Evolutionary conservation across 2,113 vertebrate species (phyloP), one percentile per base, ranked within the genome.

Genomic region (Laticauda colubrina): DNA sequence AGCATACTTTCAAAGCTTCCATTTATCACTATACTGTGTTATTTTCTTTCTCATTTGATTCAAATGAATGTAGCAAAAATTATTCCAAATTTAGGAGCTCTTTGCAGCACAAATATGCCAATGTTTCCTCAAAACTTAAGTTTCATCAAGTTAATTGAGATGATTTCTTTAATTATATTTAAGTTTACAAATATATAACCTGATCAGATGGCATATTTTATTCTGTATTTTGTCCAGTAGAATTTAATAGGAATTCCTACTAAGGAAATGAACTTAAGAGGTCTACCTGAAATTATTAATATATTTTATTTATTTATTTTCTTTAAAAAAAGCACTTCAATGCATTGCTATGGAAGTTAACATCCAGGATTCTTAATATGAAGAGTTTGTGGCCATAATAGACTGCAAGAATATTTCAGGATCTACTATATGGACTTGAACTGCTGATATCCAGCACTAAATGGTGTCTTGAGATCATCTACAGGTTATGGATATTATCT

Each of bases 401-500:
- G 53, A 88, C 21, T 53, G 5, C 5, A 26, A 4, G 54, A 57
- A 64, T 85, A 26, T 89, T 45, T 93, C 45, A 89, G 24, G 48
- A 34, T 54, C 18, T 85, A 43, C 81, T 53, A 81, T 11, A 34
- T 69, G 39, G n/a, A 29, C 81, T 85, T 61, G 57, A 54, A 89
- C 91, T 92, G 87, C 92, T 87, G 81, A 53, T n/a, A 48, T 90
- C 24, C 39, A 86, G 15, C n/a, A 12, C 90, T 59, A 59, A 90
- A 59, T 92, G 61, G 88, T 91, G 88, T 61, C 5, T 55, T 88
- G 59, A 51, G 88, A 90, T 93, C 59, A 91, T 56, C 87, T 81
- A 24, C 7, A 18, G 43, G 53, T 56, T 89, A 93, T 89, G 90
- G 75, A 87, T 90, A 89, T 81, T 94, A 93, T 91, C 26, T 93